Evolutionary conservation across 2,888 invertebrate genomes (phyloP).

Genomic region (Rhabditoides inermis): DNA sequence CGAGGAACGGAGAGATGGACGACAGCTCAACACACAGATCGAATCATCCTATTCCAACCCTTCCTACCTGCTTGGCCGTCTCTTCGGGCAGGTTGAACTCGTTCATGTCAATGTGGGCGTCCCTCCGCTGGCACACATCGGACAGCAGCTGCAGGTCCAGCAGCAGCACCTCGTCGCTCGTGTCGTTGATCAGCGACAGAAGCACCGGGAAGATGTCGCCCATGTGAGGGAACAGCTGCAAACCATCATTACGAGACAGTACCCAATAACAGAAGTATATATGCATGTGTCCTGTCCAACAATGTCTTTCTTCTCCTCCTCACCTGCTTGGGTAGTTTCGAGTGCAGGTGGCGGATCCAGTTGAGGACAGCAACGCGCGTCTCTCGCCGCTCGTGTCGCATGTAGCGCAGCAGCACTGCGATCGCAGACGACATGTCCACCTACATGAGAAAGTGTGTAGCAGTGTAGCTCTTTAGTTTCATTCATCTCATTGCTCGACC

Average conservation of each 20-base stretch:
- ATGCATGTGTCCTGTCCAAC: too few species aligned
- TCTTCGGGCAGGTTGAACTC: slow-evolving; percentile 19
- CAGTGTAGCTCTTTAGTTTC: not conserved
- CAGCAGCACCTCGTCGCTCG: slow-evolving; percentile 79
- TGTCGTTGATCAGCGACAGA: slow-evolving; percentile 76
- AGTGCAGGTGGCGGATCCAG: slow-evolving; percentile 88
- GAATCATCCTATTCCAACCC: not conserved
- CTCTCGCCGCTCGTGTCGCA: slow-evolving; percentile 77
- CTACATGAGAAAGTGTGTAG: too few species aligned
- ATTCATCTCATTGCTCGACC: too few species aligned
- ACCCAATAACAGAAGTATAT: too few species aligned
- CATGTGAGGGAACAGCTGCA: slow-evolving; percentile 58
- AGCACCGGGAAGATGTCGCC: slow-evolving; percentile 63
- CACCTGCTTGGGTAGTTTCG: slow-evolving; percentile 75
- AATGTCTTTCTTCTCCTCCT: slow-evolving; percentile 7
- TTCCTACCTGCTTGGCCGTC: slow-evolving; percentile 16
- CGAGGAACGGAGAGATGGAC: slow-evolving; percentile 61
- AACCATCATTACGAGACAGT: not conserved
- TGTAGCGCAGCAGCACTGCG: slow-evolving; percentile 71
- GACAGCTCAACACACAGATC: slow-evolving; percentile 16
- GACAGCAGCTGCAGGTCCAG: slow-evolving; percentile 80
- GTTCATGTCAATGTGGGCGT: slow-evolving; percentile 18
- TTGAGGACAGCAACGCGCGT: slow-evolving; percentile 89
- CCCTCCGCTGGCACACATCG: slow-evolving; percentile 45
- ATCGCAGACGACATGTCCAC: too few species aligned